These are phyloP conservation scores for Lutjanus campechanus DNA, from an alignment of 2,797 vertebrate genomes.

Conservation along the genomic window DNA sequence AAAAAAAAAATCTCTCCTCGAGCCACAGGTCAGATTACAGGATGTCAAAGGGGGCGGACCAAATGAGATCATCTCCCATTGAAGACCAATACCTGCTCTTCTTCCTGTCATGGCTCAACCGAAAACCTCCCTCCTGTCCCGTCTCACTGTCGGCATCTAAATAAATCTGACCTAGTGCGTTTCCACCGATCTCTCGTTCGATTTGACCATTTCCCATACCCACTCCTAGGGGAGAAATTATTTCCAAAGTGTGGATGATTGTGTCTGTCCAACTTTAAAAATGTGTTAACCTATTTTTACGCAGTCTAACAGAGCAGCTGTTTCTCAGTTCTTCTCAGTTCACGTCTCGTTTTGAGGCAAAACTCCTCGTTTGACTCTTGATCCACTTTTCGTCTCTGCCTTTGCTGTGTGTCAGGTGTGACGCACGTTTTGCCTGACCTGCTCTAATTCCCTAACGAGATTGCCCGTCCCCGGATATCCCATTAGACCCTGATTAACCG, in stretches of 20 bases:
- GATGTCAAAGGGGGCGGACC: slow-evolving; percentile 24
- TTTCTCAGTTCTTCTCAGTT: background rate
- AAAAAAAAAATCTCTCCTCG: slow-evolving; percentile 13
- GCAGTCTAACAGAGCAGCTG: background rate
- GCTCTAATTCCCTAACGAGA: slow-evolving; percentile 87
- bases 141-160: background rate
- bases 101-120: background rate
- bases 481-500: slow-evolving; percentile 83
- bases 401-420: slow-evolving; percentile 67
- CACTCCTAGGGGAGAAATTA: background rate
- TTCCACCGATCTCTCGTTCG: background rate
- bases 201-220: accelerated
- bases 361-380: slow-evolving; percentile 54
- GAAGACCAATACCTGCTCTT: slow-evolving; percentile 25
- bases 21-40: slow-evolving; percentile 43
- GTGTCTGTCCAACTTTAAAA: accelerated
- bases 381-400: slow-evolving; percentile 40
- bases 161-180: background rate
- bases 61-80: slow-evolving; percentile 30
- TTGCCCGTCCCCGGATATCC: slow-evolving; percentile 84
- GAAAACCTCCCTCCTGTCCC: background rate
- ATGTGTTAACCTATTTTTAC: too few species aligned
- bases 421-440: slow-evolving; percentile 79
- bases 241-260: background rate
- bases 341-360: background rate